Evolutionary conservation across 2,888 invertebrate species (phyloP).

Genomic region (Sphaeridia pumilis): DNA sequence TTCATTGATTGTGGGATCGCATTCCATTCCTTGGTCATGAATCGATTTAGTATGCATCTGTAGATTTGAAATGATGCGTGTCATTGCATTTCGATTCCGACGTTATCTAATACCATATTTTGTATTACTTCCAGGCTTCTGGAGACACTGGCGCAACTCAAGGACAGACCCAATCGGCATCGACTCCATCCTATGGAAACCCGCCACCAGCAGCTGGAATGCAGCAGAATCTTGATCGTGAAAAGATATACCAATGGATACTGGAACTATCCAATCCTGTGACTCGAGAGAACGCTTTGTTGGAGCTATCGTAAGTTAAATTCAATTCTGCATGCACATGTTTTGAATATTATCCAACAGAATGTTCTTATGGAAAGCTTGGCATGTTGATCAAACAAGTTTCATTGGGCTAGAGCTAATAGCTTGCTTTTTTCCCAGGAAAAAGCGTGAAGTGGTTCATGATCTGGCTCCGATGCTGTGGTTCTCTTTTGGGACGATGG

Average conservation of each 20-base stretch:
- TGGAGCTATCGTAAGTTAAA: conserved; percentile 66
- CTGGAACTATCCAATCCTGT: conserved; percentile 83
- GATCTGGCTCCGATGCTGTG: conserved; percentile 97
- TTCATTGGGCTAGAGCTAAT: too few relatives aligned
- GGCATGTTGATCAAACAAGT: too few relatives aligned
- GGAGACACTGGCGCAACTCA: not conserved
- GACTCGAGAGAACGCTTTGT: conserved; percentile 89
- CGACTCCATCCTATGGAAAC: conserved; percentile 1
- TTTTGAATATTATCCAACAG: too few relatives aligned
- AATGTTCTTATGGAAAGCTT: too few relatives aligned
- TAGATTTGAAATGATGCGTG: too few relatives aligned
- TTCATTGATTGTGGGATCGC: not conserved
- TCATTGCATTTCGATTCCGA: too few relatives aligned
- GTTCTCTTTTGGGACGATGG: conserved; percentile 96
- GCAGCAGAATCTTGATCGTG: conserved; percentile 55
- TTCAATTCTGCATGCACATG: not conserved
- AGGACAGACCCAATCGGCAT: conserved; percentile 2
- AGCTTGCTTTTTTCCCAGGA: conserved; percentile 50
- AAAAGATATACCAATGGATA: conserved; percentile 87
- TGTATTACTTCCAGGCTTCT: not conserved
- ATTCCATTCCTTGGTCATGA: too few relatives aligned
- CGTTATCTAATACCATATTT: not conserved
- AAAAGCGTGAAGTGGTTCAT: conserved; percentile 77
- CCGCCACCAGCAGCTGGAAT: conserved; percentile 23
- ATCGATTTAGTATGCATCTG: not conserved